Evolutionary conservation across 2,113 vertebrate genomes (phyloP).

Genomic region (Variabilichromis moorii): DNA sequence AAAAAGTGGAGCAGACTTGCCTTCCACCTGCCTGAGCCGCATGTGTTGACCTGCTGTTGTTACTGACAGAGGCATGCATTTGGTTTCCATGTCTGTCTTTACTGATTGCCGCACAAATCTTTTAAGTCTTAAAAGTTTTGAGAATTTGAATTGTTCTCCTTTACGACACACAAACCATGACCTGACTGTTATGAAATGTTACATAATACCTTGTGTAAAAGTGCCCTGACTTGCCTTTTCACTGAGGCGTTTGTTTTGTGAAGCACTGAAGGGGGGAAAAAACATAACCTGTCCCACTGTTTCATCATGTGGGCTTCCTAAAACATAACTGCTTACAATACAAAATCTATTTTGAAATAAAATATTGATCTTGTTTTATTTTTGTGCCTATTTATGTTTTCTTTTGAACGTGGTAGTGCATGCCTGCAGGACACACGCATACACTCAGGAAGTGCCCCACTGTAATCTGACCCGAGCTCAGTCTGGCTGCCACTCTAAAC

Average conservation of each 20-base stretch:
- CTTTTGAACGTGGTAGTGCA: not conserved
- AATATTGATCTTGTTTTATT: constrained; percentile 1
- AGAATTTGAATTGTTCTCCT: not conserved
- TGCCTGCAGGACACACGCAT: not conserved
- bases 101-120: not conserved
- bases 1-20: not conserved
- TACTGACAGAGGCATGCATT: not conserved
- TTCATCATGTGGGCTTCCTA: not conserved
- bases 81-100: not conserved
- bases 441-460: not conserved
- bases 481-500: constrained; percentile 57
- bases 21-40: not conserved
- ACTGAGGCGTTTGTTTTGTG: not conserved
- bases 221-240: constrained; percentile 21
- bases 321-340: not conserved
- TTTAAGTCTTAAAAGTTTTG: constrained; percentile 21
- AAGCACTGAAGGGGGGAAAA: not conserved
- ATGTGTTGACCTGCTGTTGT: not conserved
- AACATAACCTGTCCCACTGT: not conserved
- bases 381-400: not conserved
- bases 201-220: not conserved
- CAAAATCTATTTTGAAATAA: constrained; percentile 49
- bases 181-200: not conserved
- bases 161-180: not conserved
- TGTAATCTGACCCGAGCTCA: constrained; percentile 58